These are phyloP conservation scores for Calephelis virginiensis DNA, from an alignment of 1,140 invertebrate species.

Conservation along the genomic window DNA sequence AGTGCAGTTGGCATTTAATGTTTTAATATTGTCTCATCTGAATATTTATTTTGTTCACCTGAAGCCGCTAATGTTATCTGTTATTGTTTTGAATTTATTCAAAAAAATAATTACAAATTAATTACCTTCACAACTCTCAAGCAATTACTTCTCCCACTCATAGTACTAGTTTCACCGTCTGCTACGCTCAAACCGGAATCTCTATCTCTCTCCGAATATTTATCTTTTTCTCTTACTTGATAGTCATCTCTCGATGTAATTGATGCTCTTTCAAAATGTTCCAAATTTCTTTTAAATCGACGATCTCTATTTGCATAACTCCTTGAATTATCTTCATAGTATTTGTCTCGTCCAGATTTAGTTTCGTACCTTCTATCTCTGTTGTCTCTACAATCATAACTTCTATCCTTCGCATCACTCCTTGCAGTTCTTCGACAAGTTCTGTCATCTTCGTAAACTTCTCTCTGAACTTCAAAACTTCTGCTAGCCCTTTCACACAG, in stretches of 20 bases:
- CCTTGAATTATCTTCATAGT: conserved; percentile 49
- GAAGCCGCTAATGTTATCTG: too few relatives aligned
- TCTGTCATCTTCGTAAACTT: conserved; percentile 41
- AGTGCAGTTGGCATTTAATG: too few relatives aligned
- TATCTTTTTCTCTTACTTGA: conserved; percentile 43
- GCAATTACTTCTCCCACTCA: conserved; percentile 62
- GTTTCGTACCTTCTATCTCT: conserved; percentile 46
- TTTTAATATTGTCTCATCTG: too few relatives aligned
- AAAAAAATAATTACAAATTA: conserved; percentile 6
- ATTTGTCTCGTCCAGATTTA: conserved; percentile 39
- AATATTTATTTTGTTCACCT: background rate
- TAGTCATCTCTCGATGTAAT: conserved; percentile 56
- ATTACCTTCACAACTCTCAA: conserved; percentile 61
- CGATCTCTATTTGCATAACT: conserved; percentile 43
- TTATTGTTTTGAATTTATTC: too few relatives aligned
- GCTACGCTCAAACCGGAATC: conserved; percentile 64
- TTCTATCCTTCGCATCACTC: conserved; percentile 49
- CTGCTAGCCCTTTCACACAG: conserved; percentile 54
- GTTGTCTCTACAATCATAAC: conserved; percentile 39
- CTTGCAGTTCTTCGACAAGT: conserved; percentile 44
- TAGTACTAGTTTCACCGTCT: conserved; percentile 59
- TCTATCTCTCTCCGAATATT: conserved; percentile 55
- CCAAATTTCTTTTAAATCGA: conserved; percentile 40
- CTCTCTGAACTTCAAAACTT: conserved; percentile 55
- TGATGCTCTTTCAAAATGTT: conserved; percentile 56